Percentiles rank a stretch among this genome's conserved stretches.
phyloP scores from a whole-genome alignment of 1,140 invertebrate species.

The Zaprionus lachaisei region DNA sequence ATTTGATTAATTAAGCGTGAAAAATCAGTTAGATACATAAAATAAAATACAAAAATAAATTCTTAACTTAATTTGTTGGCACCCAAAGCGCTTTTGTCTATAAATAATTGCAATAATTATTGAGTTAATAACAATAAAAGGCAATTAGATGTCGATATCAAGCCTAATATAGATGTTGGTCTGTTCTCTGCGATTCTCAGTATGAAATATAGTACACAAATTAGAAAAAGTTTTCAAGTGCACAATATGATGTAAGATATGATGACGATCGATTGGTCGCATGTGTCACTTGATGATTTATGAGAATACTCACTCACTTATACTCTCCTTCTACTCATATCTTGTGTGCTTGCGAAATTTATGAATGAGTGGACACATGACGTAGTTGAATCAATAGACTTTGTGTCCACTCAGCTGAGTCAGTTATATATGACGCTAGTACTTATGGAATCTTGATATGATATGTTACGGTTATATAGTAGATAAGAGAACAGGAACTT shows the following conservation, averaged over 20 bases:
- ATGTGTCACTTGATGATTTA: conserved; percentile 25
- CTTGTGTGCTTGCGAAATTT: conserved; percentile 2
- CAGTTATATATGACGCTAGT: conserved; percentile 4
- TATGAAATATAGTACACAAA: not conserved
- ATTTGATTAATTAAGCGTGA: conserved; percentile 71
- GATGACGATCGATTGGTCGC: not conserved
- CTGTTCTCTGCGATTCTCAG: conserved; percentile 5
- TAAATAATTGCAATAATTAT: conserved; percentile 60
- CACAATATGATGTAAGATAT: not conserved
- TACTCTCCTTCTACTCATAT: not conserved
- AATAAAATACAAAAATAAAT: conserved; percentile 18
- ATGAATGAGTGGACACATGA: conserved; percentile 14
- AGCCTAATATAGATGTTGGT: not conserved
- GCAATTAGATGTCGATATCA: not conserved
- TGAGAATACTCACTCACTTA: not conserved
- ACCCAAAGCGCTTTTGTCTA: conserved; percentile 41
- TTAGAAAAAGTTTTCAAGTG: not conserved
- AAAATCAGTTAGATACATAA: conserved; percentile 6
- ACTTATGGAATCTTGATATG: not conserved
- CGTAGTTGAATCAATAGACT: conserved; percentile 28
- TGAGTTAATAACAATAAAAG: conserved; percentile 13
- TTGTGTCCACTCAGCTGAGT: conserved; percentile 25
- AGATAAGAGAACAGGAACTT: conserved; percentile 3
- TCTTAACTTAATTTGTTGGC: conserved; percentile 15
- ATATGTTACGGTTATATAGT: not conserved